These are phyloP conservation scores for Tragelaphus scriptus DNA, from an alignment of 2,113 vertebrate species.

Conservation along the genomic window DNA sequence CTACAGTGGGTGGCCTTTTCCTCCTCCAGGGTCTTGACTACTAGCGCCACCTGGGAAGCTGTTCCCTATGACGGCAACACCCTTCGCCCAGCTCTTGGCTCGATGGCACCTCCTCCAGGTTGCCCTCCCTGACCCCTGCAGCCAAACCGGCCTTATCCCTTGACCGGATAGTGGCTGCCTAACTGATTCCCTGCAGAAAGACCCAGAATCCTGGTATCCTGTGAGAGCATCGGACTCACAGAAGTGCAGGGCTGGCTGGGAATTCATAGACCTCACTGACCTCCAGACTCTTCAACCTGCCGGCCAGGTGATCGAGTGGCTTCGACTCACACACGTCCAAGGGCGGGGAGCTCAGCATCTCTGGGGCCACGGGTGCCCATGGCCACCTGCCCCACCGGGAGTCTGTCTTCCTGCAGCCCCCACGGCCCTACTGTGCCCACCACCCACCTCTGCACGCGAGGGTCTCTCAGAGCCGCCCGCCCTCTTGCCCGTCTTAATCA, in stretches of 20 bases:
- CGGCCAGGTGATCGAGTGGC: accelerated
- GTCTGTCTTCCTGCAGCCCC: too few relatives aligned
- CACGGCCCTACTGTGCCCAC: accelerated
- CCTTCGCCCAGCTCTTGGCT: background rate
- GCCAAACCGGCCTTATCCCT: accelerated
- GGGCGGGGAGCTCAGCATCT: accelerated
- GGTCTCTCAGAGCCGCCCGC: background rate
- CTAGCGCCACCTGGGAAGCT: background rate
- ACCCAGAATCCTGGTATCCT: background rate
- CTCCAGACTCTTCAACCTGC: background rate
- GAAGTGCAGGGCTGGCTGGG: background rate
- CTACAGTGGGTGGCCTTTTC: background rate
- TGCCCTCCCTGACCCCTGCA: background rate
- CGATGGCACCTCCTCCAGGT: background rate
- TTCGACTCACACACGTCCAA: accelerated
- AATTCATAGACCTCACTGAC: accelerated
- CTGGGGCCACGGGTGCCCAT: accelerated
- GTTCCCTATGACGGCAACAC: accelerated
- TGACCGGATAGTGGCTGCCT: background rate
- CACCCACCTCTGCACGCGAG: accelerated
- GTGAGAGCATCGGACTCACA: background rate
- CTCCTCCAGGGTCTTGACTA: background rate
- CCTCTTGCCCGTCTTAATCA: background rate
- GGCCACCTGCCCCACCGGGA: accelerated
- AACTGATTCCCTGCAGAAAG: background rate